Evolutionary conservation across 2,113 vertebrate species (phyloP).

Genomic region (Calypte anna): DNA sequence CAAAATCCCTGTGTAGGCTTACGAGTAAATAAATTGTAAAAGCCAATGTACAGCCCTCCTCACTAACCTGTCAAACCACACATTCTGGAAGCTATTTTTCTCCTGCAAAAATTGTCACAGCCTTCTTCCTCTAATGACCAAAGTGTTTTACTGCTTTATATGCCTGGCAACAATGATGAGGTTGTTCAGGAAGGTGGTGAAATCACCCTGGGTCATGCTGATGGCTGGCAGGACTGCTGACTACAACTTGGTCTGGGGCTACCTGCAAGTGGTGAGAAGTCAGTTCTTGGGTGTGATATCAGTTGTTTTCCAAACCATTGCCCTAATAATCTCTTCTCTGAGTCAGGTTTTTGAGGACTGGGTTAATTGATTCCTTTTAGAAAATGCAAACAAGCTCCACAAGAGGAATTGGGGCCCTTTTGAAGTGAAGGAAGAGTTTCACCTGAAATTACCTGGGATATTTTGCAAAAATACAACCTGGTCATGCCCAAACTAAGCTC

Average conservation of each 20-base stretch:
- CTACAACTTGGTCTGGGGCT: background rate
- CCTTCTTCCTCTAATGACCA: background rate
- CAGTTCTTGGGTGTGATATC: background rate
- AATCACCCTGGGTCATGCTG: background rate
- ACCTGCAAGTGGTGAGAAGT: background rate
- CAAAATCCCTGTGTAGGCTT: background rate
- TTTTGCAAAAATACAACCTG: background rate
- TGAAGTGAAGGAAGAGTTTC: background rate
- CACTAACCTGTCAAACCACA: background rate
- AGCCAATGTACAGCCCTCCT: background rate
- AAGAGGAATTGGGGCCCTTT: background rate
- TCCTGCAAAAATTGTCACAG: background rate
- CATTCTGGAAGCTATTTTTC: background rate
- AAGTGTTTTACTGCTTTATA: background rate
- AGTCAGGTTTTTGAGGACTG: background rate
- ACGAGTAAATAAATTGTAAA: constrained; percentile 28
- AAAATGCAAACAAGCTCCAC: background rate
- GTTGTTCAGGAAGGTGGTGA: background rate
- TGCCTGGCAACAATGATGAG: background rate
- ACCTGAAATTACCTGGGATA: background rate
- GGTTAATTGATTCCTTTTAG: background rate
- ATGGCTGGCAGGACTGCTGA: background rate
- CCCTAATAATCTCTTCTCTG: background rate
- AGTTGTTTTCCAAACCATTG: background rate
- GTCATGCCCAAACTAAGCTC: background rate